Evolutionary conservation across 1,140 invertebrate genomes (phyloP).

Genomic region (Drosophila saltans): DNA sequence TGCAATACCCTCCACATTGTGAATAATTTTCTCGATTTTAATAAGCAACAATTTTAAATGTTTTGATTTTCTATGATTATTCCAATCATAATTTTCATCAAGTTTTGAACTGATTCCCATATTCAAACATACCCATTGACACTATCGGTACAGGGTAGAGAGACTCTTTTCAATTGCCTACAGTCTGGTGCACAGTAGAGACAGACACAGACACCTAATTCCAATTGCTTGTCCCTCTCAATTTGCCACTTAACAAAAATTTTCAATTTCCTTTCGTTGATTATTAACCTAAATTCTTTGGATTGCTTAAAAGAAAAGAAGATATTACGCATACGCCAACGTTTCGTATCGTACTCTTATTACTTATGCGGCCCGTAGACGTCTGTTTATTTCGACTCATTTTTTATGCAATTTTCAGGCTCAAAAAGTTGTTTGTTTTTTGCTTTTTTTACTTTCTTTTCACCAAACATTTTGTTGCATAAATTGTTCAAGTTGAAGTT

Average conservation of each 20-base stretch:
- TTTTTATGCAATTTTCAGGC: neutral
- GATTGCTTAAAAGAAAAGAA: neutral
- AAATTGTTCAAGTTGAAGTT: slow-evolving; percentile 15
- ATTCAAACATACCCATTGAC: neutral
- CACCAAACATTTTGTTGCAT: slow-evolving; percentile 14
- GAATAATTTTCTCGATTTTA: no score
- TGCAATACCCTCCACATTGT: neutral
- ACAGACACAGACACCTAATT: slow-evolving; percentile 11
- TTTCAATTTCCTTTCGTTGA: slow-evolving; percentile 10
- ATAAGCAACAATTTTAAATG: no score
- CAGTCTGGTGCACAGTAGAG: slow-evolving; percentile 8
- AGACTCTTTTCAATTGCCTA: slow-evolving; percentile 8
- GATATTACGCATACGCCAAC: neutral
- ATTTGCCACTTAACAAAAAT: slow-evolving; percentile 9
- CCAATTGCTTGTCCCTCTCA: slow-evolving; percentile 11
- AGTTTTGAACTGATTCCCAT: no score
- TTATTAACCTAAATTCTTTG: slow-evolving; percentile 7
- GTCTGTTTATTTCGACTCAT: neutral
- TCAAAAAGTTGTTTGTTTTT: neutral
- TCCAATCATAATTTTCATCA: no score
- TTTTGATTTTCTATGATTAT: no score
- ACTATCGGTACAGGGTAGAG: neutral
- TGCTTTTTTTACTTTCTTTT: neutral
- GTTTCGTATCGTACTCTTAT: neutral
- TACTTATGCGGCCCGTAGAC: slow-evolving; percentile 4